phyloP scores from a whole-genome alignment of 2,113 vertebrate species.

The Peromyscus californicus region DNA sequence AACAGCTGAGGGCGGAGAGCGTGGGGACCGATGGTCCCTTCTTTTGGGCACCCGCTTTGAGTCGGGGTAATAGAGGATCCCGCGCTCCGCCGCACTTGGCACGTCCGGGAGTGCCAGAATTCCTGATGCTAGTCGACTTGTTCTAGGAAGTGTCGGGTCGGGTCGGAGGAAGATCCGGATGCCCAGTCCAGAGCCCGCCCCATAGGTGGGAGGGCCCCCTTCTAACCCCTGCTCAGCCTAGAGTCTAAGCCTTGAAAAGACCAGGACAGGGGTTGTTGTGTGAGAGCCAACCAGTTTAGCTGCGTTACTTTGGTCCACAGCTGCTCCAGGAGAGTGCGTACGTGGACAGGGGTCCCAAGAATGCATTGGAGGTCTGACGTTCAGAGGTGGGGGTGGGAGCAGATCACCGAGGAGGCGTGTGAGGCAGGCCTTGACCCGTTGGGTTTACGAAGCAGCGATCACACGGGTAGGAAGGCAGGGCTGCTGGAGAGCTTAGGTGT shows the following conservation, averaged over 20 bases:
- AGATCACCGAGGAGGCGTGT: background rate
- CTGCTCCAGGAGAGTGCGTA: background rate
- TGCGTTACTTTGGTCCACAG: background rate
- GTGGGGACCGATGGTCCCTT: background rate
- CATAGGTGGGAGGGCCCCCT: background rate
- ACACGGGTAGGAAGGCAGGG: background rate
- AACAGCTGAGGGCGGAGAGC: conserved; percentile 40
- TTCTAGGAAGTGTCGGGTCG: background rate
- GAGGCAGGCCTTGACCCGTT: background rate
- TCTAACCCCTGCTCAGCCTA: background rate
- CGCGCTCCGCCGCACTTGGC: background rate
- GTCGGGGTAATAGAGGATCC: background rate
- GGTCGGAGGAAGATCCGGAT: background rate
- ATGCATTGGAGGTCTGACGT: background rate
- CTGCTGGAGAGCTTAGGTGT: background rate
- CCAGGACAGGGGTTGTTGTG: background rate
- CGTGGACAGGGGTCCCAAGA: background rate
- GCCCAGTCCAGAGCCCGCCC: background rate
- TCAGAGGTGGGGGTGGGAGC: background rate
- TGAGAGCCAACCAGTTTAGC: background rate
- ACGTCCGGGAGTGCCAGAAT: background rate
- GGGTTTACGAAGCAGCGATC: background rate
- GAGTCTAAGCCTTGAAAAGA: background rate
- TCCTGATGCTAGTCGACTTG: background rate
- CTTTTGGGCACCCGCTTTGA: background rate